Base-by-base conservation (phyloP, 2,797 vertebrate genomes). In the Chiloscyllium punctatum region DNA sequence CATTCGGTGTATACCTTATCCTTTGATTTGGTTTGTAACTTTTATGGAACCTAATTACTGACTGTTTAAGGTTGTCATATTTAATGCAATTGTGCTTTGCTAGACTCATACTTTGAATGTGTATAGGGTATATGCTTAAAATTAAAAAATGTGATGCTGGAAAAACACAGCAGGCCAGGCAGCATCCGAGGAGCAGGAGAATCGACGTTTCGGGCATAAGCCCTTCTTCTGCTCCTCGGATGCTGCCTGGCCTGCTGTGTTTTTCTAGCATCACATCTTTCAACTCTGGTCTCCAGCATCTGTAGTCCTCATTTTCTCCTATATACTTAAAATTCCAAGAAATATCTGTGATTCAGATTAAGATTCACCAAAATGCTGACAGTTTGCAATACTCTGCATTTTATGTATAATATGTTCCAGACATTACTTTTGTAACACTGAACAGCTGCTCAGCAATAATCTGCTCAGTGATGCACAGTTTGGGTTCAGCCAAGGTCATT, bases 11-110 rank as follows among this genome's bases (percentile, higher is more conserved):
- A 86, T 9, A 92, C 88, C 37, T 37, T n/a, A 94, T 96, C 48
- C 30, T 95, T 68, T 30, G 95, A 94, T 42, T 33, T 96, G 82
- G 48, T 96, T 95, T 42, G 95, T 71, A 84, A 96, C 66, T 79
- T 86, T 96, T 42, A 86, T 72, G 23, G 11, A n/a, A 66, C 94
- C 86, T 77, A 25, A 88, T n/a, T 0, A 25, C 95, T 96, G 74
- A 77, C 57, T 37, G 7, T 74, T 66, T 95, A 53, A 96, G 95
- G 9, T 53, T 51, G 30, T 23, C 57, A 37, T 33, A 92, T 48
- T 95, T 96, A 30, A 62, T 69, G 94, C 87, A 91, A 2, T 79
- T 90, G 94, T 42, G 25, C 6, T 84, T 95, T 95, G 53, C 91
- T 66, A 33, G 33, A 37, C 21, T 72, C 9, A n/a, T 96, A 74